Conservation (phyloP, 2,113 vertebrate genomes). For the Oreochromis tanganicae region DNA sequence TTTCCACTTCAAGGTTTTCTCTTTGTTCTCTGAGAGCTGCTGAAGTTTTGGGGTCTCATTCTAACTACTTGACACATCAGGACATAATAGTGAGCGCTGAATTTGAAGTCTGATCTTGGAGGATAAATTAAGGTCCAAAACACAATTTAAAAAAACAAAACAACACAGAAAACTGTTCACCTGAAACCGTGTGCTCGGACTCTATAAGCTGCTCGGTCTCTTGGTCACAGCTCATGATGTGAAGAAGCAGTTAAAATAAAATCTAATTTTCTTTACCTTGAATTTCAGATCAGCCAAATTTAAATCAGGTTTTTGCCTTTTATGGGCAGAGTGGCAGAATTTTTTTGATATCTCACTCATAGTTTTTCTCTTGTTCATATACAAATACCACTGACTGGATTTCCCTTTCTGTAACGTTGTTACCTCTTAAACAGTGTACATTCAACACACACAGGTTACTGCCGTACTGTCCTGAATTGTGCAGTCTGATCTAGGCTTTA, state of each 20-base stretch:
- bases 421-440: not conserved
- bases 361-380: not conserved
- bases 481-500: conserved; percentile 27
- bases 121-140: not conserved
- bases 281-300: not conserved
- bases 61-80: not conserved
- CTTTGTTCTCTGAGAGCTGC: not conserved
- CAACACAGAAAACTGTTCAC: not conserved
- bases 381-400: not conserved
- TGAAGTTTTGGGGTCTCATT: not conserved
- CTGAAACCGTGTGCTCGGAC: not conserved
- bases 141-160: not conserved
- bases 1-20: not conserved
- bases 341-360: not conserved
- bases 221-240: not conserved
- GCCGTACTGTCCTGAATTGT: not conserved
- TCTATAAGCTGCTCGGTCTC: rapidly evolving
- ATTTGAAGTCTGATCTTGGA: not conserved
- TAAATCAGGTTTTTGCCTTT: not conserved
- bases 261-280: not conserved
- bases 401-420: rapidly evolving
- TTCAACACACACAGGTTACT: not conserved
- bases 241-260: not conserved
- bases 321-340: not conserved
- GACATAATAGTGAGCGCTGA: not conserved